These are phyloP conservation scores for Drosophila differens DNA, from an alignment of 2,888 invertebrate species.

Conservation along the genomic window DNA sequence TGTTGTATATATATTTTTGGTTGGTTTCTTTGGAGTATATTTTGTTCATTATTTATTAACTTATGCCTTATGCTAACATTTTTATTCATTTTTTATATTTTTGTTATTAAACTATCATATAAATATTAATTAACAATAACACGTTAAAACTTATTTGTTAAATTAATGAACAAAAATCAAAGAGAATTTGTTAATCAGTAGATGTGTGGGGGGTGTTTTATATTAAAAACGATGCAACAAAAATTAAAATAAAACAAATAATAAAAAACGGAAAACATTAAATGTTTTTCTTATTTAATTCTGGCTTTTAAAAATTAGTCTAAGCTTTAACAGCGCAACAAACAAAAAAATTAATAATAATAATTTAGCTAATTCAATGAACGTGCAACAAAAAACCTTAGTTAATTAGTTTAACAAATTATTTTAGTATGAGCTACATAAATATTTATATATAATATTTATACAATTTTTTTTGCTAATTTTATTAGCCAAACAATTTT, in stretches of 20 bases:
- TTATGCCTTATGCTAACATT: constrained; percentile 68
- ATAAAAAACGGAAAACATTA: constrained; percentile 42
- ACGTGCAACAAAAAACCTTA: constrained; percentile 71
- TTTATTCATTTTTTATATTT: constrained; percentile 44
- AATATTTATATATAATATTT: constrained; percentile 47
- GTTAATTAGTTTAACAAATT: constrained; percentile 71
- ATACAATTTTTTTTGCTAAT: constrained; percentile 59
- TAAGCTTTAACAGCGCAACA: constrained; percentile 75
- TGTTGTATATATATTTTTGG: constrained; percentile 83
- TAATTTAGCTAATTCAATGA: constrained; percentile 70
- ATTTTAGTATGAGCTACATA: constrained; percentile 53
- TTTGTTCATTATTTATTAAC: constrained; percentile 74
- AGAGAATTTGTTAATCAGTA: constrained; percentile 47
- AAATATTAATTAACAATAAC: constrained; percentile 81
- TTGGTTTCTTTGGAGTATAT: constrained; percentile 86
- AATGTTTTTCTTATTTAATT: constrained; percentile 40
- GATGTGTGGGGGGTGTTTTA: constrained; percentile 16
- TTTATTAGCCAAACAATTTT: constrained; percentile 46
- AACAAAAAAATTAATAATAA: constrained; percentile 55
- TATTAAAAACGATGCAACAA: constrained; percentile 75
- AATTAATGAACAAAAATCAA: constrained; percentile 71
- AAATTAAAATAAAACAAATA: constrained; percentile 42
- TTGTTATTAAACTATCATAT: constrained; percentile 57
- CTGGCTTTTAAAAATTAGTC: constrained; percentile 48
- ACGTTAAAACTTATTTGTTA: constrained; percentile 74